These are phyloP conservation scores for Semaprochilodus insignis DNA, from an alignment of 2,797 vertebrate genomes.

Conservation along the genomic window DNA sequence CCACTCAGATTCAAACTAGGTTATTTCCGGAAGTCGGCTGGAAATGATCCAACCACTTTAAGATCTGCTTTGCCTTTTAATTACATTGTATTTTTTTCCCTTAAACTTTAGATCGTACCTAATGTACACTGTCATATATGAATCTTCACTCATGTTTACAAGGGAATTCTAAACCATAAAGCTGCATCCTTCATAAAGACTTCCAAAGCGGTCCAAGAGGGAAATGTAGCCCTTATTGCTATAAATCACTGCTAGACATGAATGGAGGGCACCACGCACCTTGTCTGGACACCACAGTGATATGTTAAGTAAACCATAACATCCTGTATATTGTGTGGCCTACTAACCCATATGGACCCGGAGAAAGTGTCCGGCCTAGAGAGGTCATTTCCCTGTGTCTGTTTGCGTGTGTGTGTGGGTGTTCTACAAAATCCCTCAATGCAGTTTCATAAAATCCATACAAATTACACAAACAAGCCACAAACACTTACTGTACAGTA, in stretches of 20 bases:
- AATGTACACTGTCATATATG: too few species aligned
- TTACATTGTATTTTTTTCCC: too few species aligned
- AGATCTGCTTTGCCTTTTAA: too few species aligned
- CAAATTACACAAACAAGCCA: not conserved
- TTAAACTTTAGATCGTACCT: too few species aligned
- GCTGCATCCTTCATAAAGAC: constrained; percentile 61
- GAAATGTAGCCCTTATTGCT: constrained; percentile 70
- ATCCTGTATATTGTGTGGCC: constrained; percentile 76
- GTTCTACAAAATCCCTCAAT: not conserved
- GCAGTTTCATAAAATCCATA: too few species aligned
- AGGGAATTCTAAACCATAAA: constrained; percentile 6
- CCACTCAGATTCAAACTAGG: too few species aligned
- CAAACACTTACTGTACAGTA: too few species aligned
- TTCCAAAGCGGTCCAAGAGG: constrained; percentile 76
- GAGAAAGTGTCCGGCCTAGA: constrained; percentile 34
- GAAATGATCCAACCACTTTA: too few species aligned
- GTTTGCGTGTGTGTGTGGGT: constrained; percentile 25
- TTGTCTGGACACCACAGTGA: constrained; percentile 71
- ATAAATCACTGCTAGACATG: constrained; percentile 74
- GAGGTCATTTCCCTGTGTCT: constrained; percentile 50
- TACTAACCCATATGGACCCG: constrained; percentile 61
- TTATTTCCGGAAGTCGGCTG: too few species aligned
- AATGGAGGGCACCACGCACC: constrained; percentile 69
- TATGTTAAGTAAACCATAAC: constrained; percentile 79
- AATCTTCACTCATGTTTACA: too few species aligned